Percentiles rank a stretch among this genome's conserved stretches.
Conservation (phyloP, 2,888 invertebrate species). For the Tinea semifulvella region DNA sequence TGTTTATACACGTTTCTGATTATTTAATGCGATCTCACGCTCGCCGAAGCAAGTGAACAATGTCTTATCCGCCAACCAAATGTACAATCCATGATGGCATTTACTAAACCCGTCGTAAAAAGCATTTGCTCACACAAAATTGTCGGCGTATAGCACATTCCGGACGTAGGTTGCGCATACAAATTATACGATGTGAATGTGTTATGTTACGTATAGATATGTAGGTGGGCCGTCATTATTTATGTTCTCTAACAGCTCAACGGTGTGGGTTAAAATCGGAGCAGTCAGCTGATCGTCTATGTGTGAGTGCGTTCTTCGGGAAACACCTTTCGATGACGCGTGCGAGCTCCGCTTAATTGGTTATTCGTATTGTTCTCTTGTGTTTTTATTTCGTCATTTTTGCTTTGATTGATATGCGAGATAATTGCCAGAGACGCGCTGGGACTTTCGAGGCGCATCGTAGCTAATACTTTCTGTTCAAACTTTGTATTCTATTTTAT, state of each 20-base stretch:
- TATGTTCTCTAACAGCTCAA: slow-evolving; percentile 66
- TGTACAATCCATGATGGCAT: slow-evolving; percentile 31
- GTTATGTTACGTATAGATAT: slow-evolving; percentile 51
- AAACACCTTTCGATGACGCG: slow-evolving; percentile 67
- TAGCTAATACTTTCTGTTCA: background rate
- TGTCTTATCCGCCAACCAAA: slow-evolving; percentile 36
- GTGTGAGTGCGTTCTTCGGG: slow-evolving; percentile 62
- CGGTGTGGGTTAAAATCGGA: slow-evolving; percentile 66
- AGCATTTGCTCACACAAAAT: slow-evolving; percentile 45
- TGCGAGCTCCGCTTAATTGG: slow-evolving; percentile 63
- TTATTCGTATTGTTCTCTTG: slow-evolving; percentile 54
- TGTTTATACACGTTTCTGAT: slow-evolving; percentile 45
- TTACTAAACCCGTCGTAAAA: slow-evolving; percentile 46
- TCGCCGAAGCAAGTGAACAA: slow-evolving; percentile 30
- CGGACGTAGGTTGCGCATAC: slow-evolving; percentile 48
- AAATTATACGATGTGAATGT: slow-evolving; percentile 57
- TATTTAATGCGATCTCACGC: slow-evolving; percentile 57
- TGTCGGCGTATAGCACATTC: slow-evolving; percentile 52
- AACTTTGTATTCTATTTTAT: background rate
- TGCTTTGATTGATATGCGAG: slow-evolving; percentile 2
- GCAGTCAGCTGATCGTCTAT: slow-evolving; percentile 61
- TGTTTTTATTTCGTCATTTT: slow-evolving; percentile 9
- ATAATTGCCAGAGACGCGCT: background rate
- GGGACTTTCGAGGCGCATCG: background rate
- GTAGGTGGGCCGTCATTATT: slow-evolving; percentile 66